Conservation (phyloP, 2,888 invertebrate genomes). For the Iphiclides podalirius region DNA sequence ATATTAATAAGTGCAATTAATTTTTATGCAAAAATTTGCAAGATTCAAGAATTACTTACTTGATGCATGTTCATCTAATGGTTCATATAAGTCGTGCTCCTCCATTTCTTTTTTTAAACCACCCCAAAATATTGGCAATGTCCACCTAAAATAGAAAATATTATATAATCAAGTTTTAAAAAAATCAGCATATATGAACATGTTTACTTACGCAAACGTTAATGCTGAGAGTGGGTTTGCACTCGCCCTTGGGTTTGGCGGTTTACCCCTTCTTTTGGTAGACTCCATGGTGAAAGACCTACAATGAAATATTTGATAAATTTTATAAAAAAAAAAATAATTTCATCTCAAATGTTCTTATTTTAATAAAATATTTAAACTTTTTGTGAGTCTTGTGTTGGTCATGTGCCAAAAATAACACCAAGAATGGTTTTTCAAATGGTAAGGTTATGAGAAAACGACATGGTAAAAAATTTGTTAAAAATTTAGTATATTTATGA, state of each 20-base stretch:
- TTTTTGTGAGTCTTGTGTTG: background rate
- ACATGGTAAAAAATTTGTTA: background rate
- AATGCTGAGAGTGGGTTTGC: slow-evolving; percentile 84
- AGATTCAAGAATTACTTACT: slow-evolving; percentile 51
- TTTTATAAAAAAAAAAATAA: no score
- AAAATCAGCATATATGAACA: no score
- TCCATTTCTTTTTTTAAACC: slow-evolving; percentile 87
- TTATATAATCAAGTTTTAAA: background rate
- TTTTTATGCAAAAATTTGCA: no score
- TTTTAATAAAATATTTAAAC: background rate
- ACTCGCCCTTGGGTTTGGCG: slow-evolving; percentile 82
- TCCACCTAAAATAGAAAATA: slow-evolving; percentile 80
- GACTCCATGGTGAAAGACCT: slow-evolving; percentile 67
- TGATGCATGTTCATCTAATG: slow-evolving; percentile 87
- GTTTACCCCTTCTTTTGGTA: slow-evolving; percentile 74
- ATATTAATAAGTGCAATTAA: no score
- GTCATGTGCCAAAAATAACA: slow-evolving; percentile 5
- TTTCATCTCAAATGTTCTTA: background rate
- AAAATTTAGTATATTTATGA: background rate
- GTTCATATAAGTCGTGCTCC: slow-evolving; percentile 87
- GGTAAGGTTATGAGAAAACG: background rate
- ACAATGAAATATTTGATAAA: slow-evolving; percentile 10
- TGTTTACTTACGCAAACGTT: slow-evolving; percentile 83
- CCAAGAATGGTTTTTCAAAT: background rate
- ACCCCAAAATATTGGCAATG: slow-evolving; percentile 87